These are phyloP conservation scores for Ia io DNA, from an alignment of 2,113 vertebrate species.

Conservation along the genomic window DNA sequence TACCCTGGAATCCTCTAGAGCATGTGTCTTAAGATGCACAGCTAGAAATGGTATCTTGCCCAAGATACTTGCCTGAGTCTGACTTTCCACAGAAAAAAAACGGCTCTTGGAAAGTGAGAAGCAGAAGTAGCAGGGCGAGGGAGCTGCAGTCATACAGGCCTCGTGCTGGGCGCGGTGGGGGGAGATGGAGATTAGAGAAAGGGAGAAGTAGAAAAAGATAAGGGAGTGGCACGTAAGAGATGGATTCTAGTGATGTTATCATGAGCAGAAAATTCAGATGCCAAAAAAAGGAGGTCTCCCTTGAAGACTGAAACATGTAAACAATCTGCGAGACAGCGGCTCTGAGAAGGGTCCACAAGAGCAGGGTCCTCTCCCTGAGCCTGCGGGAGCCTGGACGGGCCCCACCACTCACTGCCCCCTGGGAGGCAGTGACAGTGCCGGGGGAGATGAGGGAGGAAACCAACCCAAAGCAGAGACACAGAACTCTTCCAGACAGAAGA, in stretches of 20 bases:
- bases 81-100: background rate
- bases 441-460: background rate
- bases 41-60: background rate
- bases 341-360: background rate
- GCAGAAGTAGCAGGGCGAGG: background rate
- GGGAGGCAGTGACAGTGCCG: rapidly evolving
- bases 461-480: background rate
- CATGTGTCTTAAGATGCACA: background rate
- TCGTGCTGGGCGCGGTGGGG: no score
- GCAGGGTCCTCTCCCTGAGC: background rate
- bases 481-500: background rate
- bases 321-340: background rate
- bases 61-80: no score
- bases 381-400: background rate
- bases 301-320: background rate
- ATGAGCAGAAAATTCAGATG: background rate
- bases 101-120: background rate
- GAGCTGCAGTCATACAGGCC: no score
- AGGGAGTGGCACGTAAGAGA: background rate
- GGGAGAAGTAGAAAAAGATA: background rate
- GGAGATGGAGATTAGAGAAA: background rate
- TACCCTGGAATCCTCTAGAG: background rate
- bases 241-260: background rate
- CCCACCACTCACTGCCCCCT: background rate
- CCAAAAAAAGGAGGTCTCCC: background rate